Evolutionary conservation across 2,797 vertebrate species (phyloP), one percentile per base, ranked within the genome.

Genomic region (Ceryle rudis): DNA sequence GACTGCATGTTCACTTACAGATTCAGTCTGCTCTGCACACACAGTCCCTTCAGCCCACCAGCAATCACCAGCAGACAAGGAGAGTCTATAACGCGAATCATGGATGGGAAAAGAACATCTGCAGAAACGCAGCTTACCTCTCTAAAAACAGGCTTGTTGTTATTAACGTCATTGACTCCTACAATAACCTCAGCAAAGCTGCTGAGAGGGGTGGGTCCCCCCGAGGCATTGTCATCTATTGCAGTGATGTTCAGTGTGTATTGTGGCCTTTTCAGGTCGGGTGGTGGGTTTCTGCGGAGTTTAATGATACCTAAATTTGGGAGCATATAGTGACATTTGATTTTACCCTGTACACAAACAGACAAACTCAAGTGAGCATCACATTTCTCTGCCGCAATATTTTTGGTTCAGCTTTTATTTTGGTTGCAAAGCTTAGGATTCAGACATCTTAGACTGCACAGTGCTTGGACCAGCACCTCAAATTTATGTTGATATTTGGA

Each of bases 161-260:
- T 99, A 97, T 99, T 99, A 92, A 99, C 85, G 89, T 99, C 99
- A 0, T 99, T 99, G 97, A 99, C 98, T 39, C 98, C 98, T 46
- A 99, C 98, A 64, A 99, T 98, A 81, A 99, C 99, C 96, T 99
- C 98, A 26, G 98, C 98, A n/a, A 98, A 98, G 95, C 98, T 99
- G 94, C 98, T 98, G 93, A 99, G 98, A n/a, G 98, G 98, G 72
- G 97, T 97, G 26, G 98, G 97, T 2, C 99, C 99, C 1, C 98
- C 98, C 0, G 99, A 98, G 8, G 98, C 95, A 6, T 99, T 99
- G 96, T 99, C 99, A 61, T 99, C 99, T 1, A 98, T 98, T 0
- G 98, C 99, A 9, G 99, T 99, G 97, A 99, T 96, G 90, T 99
- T 99, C 73, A 99, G 98, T 22, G 97, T 88, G 57, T 99, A 99